Evolutionary conservation across 2,888 invertebrate genomes (phyloP).

Genomic region (Tupiocoris notatus): DNA sequence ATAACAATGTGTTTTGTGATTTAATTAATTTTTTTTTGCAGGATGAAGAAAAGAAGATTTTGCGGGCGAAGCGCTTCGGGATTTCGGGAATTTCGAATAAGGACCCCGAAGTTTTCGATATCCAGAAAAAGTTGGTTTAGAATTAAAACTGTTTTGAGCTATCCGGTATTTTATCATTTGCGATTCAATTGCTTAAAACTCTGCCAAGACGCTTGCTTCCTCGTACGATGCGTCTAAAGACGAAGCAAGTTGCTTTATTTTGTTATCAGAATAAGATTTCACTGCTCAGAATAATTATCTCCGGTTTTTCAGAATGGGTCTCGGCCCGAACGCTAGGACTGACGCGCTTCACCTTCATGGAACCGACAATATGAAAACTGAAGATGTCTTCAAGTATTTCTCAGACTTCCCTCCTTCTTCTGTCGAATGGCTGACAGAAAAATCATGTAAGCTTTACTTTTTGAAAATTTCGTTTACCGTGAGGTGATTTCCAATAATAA

Average conservation of each 20-base stretch:
- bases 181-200: background rate
- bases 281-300: no score
- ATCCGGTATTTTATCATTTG: no score
- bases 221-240: no score
- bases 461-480: no score
- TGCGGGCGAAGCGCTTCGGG: conserved; percentile 42
- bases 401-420: conserved; percentile 72
- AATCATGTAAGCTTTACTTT: conserved; percentile 70
- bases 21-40: no score
- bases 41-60: conserved; percentile 39
- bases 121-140: conserved; percentile 23
- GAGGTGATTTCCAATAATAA: no score
- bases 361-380: conserved; percentile 70
- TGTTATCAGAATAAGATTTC: no score
- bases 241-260: no score
- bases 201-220: no score
- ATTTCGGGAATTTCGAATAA: conserved; percentile 14
- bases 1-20: no score
- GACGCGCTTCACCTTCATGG: conserved; percentile 76
- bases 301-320: conserved; percentile 60
- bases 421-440: conserved; percentile 78
- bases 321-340: conserved; percentile 65
- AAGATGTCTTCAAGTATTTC: conserved; percentile 77
- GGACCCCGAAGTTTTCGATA: conserved; percentile 29
- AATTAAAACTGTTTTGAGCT: no score